These are phyloP conservation scores for Papilio aristodemus DNA, from an alignment of 1,140 invertebrate genomes.

Conservation along the genomic window DNA sequence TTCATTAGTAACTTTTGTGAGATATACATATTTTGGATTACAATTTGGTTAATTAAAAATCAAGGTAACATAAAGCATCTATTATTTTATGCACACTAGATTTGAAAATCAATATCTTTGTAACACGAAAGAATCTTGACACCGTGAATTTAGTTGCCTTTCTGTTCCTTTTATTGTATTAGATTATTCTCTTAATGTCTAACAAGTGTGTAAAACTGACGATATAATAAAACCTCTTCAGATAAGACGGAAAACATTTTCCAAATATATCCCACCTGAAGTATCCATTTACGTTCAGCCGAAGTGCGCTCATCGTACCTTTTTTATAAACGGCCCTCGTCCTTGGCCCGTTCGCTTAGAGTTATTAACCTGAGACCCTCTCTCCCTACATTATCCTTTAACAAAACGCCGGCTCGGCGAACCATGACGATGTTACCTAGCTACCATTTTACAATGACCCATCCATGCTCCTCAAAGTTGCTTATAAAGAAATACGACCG, in stretches of 20 bases:
- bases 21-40: too few relatives aligned
- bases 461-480: not conserved
- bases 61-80: too few relatives aligned
- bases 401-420: conserved; percentile 39
- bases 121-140: too few relatives aligned
- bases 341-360: conserved; percentile 45
- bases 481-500: conserved; percentile 5
- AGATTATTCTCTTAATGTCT: too few relatives aligned
- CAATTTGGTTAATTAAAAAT: too few relatives aligned
- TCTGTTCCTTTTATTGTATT: too few relatives aligned
- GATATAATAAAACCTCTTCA: not conserved
- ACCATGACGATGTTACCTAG: conserved; percentile 42
- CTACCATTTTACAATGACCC: conserved; percentile 39
- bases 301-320: conserved; percentile 29
- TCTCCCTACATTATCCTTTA: conserved; percentile 48
- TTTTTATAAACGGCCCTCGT: conserved; percentile 43
- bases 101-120: too few relatives aligned
- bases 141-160: too few relatives aligned
- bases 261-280: conserved; percentile 26
- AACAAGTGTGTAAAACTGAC: not conserved
- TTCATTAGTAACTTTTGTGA: too few relatives aligned
- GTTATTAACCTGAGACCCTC: conserved; percentile 40
- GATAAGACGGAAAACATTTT: conserved; percentile 22
- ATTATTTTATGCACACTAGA: too few relatives aligned
- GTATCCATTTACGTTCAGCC: conserved; percentile 25